phyloP scores from a whole-genome alignment of 2,888 invertebrate genomes.

The Calameuta pallipes region DNA sequence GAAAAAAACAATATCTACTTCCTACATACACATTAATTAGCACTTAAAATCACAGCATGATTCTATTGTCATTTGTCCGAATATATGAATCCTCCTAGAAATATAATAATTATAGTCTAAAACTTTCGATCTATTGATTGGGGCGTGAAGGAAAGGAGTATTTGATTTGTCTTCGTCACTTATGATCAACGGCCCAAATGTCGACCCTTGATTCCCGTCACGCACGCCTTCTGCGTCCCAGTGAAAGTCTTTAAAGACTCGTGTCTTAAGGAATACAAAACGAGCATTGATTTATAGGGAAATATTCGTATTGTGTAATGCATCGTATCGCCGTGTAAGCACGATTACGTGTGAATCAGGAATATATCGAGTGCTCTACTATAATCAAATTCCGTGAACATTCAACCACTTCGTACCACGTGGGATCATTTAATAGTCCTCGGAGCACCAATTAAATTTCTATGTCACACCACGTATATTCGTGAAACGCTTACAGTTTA shows the following conservation, averaged over 20 bases:
- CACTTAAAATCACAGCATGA: neutral
- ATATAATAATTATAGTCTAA: neutral
- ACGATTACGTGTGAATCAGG: conserved; percentile 39
- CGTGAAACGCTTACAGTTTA: neutral
- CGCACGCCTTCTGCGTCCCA: conserved; percentile 39
- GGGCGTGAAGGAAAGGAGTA: neutral
- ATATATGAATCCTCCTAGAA: neutral
- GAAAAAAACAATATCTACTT: too few species aligned
- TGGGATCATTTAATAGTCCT: neutral
- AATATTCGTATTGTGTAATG: conserved; percentile 57
- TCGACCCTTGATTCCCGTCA: conserved; percentile 14
- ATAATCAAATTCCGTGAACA: neutral
- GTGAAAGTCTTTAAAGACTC: conserved; percentile 56
- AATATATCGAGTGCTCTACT: conserved; percentile 11
- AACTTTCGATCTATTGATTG: neutral
- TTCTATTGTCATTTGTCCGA: neutral
- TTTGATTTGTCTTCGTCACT: neutral
- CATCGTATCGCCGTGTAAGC: conserved; percentile 1
- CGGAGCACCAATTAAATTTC: neutral
- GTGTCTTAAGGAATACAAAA: conserved; percentile 50
- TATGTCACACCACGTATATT: neutral
- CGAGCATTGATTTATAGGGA: conserved; percentile 48
- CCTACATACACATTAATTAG: neutral
- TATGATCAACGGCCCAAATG: neutral
- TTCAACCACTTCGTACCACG: neutral